Percentiles rank a stretch among this genome's conserved stretches.
phyloP scores from a whole-genome alignment of 1,140 invertebrate species.

The Micrasema minimum region DNA sequence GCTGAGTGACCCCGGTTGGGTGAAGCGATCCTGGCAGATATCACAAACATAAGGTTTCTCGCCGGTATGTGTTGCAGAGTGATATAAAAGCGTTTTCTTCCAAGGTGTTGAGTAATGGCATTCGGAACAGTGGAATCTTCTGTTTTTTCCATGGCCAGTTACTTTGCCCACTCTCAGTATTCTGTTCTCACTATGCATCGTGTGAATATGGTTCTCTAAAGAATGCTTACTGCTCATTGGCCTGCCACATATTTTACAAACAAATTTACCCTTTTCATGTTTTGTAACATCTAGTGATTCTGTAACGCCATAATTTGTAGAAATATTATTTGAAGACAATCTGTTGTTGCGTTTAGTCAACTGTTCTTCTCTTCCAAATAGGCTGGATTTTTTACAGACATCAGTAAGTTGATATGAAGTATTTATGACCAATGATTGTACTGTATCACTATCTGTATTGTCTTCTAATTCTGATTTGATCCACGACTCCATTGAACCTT shows the following conservation, averaged over 20 bases:
- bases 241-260: slow-evolving; percentile 37
- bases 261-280: too few species aligned
- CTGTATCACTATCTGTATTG: not conserved
- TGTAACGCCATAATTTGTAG: too few species aligned
- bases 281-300: too few species aligned
- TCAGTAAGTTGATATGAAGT: too few species aligned
- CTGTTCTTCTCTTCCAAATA: too few species aligned
- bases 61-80: slow-evolving; percentile 67
- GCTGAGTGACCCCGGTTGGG: slow-evolving; percentile 63
- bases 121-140: slow-evolving; percentile 61
- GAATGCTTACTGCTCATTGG: slow-evolving; percentile 31
- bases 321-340: too few species aligned
- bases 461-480: slow-evolving; percentile 6
- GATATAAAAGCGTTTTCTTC: slow-evolving; percentile 62
- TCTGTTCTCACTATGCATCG: slow-evolving; percentile 55
- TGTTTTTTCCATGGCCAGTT: slow-evolving; percentile 58
- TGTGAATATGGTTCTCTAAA: slow-evolving; percentile 32
- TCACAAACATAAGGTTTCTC: slow-evolving; percentile 67
- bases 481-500: not conserved
- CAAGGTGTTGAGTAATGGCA: slow-evolving; percentile 62
- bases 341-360: too few species aligned
- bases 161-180: slow-evolving; percentile 55
- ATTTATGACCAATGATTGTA: too few species aligned
- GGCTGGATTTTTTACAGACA: too few species aligned
- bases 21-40: slow-evolving; percentile 71